Conservation (phyloP, 92 coral and sea anemone genomes). For the Phymanthus crucifer region DNA sequence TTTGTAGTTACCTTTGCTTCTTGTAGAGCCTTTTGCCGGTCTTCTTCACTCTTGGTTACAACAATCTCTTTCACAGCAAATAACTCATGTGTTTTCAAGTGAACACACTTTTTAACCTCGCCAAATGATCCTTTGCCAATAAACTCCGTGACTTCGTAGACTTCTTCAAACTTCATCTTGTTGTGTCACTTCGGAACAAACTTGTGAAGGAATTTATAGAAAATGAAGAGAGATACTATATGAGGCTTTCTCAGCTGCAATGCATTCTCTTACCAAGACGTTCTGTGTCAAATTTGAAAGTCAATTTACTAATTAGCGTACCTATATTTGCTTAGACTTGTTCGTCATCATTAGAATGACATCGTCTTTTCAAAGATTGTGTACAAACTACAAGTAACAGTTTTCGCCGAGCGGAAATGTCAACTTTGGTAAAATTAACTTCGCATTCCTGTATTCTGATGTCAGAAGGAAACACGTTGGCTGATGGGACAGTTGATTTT, state of each 20-base stretch:
- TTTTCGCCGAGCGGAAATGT: constrained; percentile 21
- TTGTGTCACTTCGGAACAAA: background rate
- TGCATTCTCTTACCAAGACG: background rate
- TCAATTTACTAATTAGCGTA: constrained; percentile 25
- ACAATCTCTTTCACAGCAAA: constrained; percentile 87
- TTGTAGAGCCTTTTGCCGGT: constrained; percentile 61
- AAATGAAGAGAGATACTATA: background rate
- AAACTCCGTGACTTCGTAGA: constrained; percentile 74
- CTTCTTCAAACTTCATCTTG: constrained; percentile 63
- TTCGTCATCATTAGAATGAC: constrained; percentile 9
- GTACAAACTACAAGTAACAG: background rate
- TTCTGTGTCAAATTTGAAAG: constrained; percentile 16
- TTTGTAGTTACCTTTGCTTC: constrained; percentile 77
- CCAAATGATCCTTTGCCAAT: constrained; percentile 89
- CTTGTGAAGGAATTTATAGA: background rate
- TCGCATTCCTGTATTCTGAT: background rate
- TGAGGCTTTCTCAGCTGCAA: background rate
- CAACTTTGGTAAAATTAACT: constrained; percentile 13
- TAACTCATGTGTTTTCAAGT: constrained; percentile 64
- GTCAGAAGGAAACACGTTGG: background rate
- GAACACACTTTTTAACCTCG: constrained; percentile 79
- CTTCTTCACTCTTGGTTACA: constrained; percentile 52
- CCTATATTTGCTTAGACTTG: background rate
- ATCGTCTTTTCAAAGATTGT: constrained; percentile 8
- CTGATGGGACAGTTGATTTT: background rate